Percentiles rank a stretch among this genome's conserved stretches.
Evolutionary conservation across 2,113 vertebrate species (phyloP).

Genomic region (Platichthys flesus): DNA sequence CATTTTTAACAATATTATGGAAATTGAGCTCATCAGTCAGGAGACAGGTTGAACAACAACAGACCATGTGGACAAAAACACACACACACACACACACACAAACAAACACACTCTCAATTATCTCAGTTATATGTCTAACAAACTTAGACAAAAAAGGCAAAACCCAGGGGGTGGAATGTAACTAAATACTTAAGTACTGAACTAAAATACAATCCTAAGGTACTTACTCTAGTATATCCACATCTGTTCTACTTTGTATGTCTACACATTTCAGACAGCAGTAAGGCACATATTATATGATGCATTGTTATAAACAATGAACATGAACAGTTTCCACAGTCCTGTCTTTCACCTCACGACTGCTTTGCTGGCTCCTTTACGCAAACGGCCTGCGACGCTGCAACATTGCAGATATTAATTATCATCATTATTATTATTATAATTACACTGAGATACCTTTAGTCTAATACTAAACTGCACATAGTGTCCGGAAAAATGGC

Average conservation of each 20-base stretch:
- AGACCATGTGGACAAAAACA: background rate
- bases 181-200: too few relatives aligned
- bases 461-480: slow-evolving; percentile 24
- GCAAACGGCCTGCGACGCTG: slow-evolving; percentile 23
- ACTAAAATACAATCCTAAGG: too few relatives aligned
- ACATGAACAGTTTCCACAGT: background rate
- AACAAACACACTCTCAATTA: background rate
- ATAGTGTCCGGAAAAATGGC: slow-evolving; percentile 19
- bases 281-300: background rate
- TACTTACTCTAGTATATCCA: background rate
- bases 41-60: slow-evolving; percentile 70
- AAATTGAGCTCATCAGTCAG: slow-evolving; percentile 23
- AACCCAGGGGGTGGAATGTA: too few relatives aligned
- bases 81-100: background rate
- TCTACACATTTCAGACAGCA: background rate
- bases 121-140: too few relatives aligned
- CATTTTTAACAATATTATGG: too few relatives aligned
- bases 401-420: background rate
- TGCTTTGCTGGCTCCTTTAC: slow-evolving; percentile 65
- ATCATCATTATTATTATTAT: background rate
- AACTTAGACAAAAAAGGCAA: too few relatives aligned
- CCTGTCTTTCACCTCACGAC: background rate
- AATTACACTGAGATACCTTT: background rate
- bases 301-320: background rate
- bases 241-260: background rate